Conservation (phyloP, 2,888 invertebrate species). For the Theristus sp. region DNA sequence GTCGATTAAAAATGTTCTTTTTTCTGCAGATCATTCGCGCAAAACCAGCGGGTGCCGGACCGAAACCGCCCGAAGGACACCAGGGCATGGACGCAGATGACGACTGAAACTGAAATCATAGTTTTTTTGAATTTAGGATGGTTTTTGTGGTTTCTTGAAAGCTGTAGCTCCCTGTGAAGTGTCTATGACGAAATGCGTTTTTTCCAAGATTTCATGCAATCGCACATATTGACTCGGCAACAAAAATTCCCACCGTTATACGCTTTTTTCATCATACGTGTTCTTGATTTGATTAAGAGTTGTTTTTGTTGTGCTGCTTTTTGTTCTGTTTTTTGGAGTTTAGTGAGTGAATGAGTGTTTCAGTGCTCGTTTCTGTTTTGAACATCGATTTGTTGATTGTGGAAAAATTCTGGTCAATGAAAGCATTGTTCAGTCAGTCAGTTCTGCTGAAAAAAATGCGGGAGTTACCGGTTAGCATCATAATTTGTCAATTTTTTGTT, state of each 20-base stretch:
- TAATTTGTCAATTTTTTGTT: neutral
- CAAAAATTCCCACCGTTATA: no score
- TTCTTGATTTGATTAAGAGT: neutral
- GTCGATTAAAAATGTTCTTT: neutral
- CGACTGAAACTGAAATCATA: no score
- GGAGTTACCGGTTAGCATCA: neutral
- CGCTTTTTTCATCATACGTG: no score
- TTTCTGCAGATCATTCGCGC: conserved; percentile 33
- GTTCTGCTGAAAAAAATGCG: neutral
- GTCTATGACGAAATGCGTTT: no score
- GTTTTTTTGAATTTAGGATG: no score
- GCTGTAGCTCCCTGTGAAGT: no score
- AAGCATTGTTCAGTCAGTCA: no score
- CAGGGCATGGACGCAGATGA: conserved; percentile 20
- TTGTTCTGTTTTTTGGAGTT: neutral
- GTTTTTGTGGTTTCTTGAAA: no score
- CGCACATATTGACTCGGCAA: no score
- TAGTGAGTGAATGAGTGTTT: neutral
- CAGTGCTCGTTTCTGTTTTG: neutral
- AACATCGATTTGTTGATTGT: no score
- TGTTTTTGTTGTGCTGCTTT: neutral
- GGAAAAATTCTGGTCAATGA: no score
- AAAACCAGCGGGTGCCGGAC: conserved; percentile 32
- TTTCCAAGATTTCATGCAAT: no score
- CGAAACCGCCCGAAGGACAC: conserved; percentile 21